These are phyloP conservation scores for Chloromyia formosa DNA, from an alignment of 2,888 invertebrate genomes.

Conservation along the genomic window DNA sequence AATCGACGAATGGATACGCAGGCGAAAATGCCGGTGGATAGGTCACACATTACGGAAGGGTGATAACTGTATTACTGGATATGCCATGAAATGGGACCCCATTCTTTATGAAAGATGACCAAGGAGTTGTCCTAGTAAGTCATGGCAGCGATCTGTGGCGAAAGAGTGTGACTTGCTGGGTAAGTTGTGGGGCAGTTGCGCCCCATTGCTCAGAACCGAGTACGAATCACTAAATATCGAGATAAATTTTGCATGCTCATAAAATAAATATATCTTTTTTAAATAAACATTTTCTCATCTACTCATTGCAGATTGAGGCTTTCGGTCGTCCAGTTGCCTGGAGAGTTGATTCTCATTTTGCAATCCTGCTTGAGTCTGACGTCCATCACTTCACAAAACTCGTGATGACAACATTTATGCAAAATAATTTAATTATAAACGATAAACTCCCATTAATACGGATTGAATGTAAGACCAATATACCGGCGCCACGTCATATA, in stretches of 20 bases:
- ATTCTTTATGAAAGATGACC: too few relatives aligned
- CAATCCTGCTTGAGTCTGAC: conserved; percentile 79
- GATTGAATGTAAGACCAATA: conserved; percentile 74
- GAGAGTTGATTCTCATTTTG: conserved; percentile 79
- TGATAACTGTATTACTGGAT: too few relatives aligned
- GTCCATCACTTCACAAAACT: conserved; percentile 75
- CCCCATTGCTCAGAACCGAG: too few relatives aligned
- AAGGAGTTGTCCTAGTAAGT: too few relatives aligned
- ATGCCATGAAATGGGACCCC: too few relatives aligned
- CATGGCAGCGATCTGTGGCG: too few relatives aligned
- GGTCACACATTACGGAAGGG: background rate
- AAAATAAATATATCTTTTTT: too few relatives aligned
- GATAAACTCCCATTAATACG: conserved; percentile 78
- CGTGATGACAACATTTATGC: conserved; percentile 76
- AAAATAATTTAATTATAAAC: conserved; percentile 77
- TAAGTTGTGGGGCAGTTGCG: too few relatives aligned
- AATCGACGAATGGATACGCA: background rate
- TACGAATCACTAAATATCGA: too few relatives aligned
- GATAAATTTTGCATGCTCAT: too few relatives aligned
- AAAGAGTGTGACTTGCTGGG: too few relatives aligned
- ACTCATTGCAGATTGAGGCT: conserved; percentile 78
- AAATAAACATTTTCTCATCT: too few relatives aligned
- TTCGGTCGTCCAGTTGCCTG: conserved; percentile 83
- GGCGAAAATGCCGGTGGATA: background rate
- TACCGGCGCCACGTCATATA: background rate